phyloP scores from a whole-genome alignment of 1,140 invertebrate species.

The Parasteatoda tepidariorum region DNA sequence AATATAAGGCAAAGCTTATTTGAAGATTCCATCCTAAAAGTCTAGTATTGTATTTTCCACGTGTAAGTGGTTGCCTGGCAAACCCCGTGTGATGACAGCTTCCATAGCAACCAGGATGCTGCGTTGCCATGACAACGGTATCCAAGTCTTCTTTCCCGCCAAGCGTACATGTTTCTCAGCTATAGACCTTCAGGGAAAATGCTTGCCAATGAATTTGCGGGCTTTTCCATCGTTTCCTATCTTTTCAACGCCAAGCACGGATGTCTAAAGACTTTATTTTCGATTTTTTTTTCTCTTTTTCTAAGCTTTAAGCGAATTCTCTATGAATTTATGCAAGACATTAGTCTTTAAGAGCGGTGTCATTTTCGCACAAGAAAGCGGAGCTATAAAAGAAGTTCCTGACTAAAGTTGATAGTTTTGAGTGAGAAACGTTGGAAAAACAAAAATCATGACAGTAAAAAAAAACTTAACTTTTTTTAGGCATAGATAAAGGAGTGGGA shows the following conservation, averaged over 20 bases:
- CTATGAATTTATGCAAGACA: conserved; percentile 36
- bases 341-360: conserved; percentile 10
- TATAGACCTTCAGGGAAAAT: conserved; percentile 33
- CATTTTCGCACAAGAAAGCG: background rate
- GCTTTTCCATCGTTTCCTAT: conserved; percentile 7
- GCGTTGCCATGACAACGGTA: conserved; percentile 49
- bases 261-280: conserved; percentile 43
- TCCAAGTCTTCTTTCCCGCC: conserved; percentile 21
- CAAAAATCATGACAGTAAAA: no score
- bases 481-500: no score
- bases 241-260: conserved; percentile 15
- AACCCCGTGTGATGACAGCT: conserved; percentile 36
- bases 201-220: conserved; percentile 14
- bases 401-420: background rate
- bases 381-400: conserved; percentile 35
- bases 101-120: conserved; percentile 53
- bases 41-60: conserved; percentile 15
- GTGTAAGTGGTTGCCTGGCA: conserved; percentile 6
- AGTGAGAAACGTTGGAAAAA: background rate
- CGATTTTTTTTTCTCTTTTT: background rate
- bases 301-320: conserved; percentile 12
- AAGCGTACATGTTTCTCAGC: conserved; percentile 40
- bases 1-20: no score
- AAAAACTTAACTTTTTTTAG: no score
- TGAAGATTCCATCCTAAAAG: no score